These are phyloP conservation scores for Petrocephalus zakoni DNA, from an alignment of 2,113 vertebrate species.

Conservation along the genomic window DNA sequence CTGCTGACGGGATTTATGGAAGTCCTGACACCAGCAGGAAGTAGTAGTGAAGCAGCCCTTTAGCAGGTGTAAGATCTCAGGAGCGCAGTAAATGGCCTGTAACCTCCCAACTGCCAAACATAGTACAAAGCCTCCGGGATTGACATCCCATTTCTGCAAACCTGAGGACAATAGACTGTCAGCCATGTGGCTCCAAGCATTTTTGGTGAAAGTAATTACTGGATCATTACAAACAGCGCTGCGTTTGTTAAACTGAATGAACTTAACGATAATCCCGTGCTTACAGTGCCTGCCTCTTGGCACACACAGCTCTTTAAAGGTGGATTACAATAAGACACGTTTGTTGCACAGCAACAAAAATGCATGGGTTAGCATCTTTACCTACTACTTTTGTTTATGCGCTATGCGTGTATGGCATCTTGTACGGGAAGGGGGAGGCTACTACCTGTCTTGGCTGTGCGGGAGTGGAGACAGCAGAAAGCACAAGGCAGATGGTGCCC, in stretches of 20 bases:
- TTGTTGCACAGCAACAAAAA: background rate
- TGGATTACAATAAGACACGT: background rate
- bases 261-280: background rate
- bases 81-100: background rate
- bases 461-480: background rate
- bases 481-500: background rate
- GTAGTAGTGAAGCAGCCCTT: background rate
- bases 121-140: background rate
- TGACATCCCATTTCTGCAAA: background rate
- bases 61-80: background rate
- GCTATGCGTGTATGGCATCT: background rate
- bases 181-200: background rate
- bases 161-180: background rate
- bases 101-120: background rate
- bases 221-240: background rate
- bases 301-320: background rate
- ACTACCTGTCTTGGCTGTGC: background rate
- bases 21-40: conserved; percentile 7
- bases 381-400: background rate
- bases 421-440: background rate
- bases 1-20: background rate
- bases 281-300: background rate
- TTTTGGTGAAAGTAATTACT: background rate
- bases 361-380: background rate
- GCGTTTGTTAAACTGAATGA: background rate